These are phyloP conservation scores for Autographa pulchrina DNA, from an alignment of 2,888 invertebrate genomes.

Conservation along the genomic window DNA sequence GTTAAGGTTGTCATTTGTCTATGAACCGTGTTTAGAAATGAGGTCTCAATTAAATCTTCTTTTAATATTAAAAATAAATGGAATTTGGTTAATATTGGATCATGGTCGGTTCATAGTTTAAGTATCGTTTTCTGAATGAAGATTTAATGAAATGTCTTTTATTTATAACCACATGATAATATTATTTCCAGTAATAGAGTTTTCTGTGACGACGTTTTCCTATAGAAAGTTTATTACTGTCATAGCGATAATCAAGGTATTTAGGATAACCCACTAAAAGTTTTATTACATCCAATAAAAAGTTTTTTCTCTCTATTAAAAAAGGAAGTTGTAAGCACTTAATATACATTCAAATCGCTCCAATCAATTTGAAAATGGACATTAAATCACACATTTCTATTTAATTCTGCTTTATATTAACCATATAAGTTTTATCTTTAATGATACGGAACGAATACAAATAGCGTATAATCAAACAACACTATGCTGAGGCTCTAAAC, in stretches of 20 bases:
- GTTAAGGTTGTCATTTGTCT: slow-evolving; percentile 29
- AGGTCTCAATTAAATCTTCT: neutral
- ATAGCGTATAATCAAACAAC: slow-evolving; percentile 54
- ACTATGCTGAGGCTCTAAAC: slow-evolving; percentile 38
- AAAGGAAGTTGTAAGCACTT: slow-evolving; percentile 56
- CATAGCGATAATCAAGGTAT: slow-evolving; percentile 49
- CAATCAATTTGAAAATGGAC: slow-evolving; percentile 48
- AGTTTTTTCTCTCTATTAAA: slow-evolving; percentile 28
- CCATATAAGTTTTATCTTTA: slow-evolving; percentile 54
- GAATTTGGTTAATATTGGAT: neutral
- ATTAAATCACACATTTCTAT: slow-evolving; percentile 47
- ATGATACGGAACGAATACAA: slow-evolving; percentile 59
- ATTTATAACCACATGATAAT: neutral
- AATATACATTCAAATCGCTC: slow-evolving; percentile 41
- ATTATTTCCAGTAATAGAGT: slow-evolving; percentile 4
- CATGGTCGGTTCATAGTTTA: neutral
- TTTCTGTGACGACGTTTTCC: slow-evolving; percentile 10
- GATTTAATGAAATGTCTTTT: slow-evolving; percentile 2
- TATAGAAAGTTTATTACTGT: slow-evolving; percentile 53
- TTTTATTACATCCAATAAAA: slow-evolving; percentile 46
- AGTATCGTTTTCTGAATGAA: neutral
- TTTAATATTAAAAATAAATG: neutral
- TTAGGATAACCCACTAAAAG: slow-evolving; percentile 48
- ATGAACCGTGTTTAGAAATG: slow-evolving; percentile 3
- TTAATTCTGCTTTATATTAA: slow-evolving; percentile 40